Evolutionary conservation across 2,113 vertebrate species (phyloP).

Genomic region (Ophiodon elongatus): DNA sequence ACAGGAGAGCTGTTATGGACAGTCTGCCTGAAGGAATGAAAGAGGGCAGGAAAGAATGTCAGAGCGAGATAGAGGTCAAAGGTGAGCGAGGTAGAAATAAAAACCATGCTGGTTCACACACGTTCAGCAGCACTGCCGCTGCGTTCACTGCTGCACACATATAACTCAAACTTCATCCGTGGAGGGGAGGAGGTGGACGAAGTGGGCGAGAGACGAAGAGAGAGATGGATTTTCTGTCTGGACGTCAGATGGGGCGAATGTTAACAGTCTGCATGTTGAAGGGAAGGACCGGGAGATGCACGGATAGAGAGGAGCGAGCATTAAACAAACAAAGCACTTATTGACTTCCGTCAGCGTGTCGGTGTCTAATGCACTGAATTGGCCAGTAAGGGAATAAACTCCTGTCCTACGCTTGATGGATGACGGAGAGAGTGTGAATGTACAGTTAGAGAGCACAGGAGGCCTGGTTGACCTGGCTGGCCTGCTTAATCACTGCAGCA

Average conservation of each 20-base stretch:
- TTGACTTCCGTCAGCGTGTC: conserved; percentile 62
- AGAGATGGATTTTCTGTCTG: conserved; percentile 67
- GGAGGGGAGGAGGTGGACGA: conserved; percentile 7
- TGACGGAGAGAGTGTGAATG: conserved; percentile 22
- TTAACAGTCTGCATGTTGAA: conserved; percentile 53
- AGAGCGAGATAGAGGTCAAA: conserved; percentile 46
- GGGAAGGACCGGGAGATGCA: conserved; percentile 3
- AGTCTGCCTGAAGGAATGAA: conserved; percentile 35
- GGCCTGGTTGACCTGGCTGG: not conserved
- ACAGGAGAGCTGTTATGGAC: conserved; percentile 18
- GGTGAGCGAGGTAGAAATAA: conserved; percentile 48
- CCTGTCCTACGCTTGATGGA: conserved; percentile 43
- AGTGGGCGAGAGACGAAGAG: conserved; percentile 28
- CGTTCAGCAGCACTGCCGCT: not conserved
- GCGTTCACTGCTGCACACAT: not conserved
- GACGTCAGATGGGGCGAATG: conserved; percentile 47
- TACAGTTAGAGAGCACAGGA: conserved; percentile 3
- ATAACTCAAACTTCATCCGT: not conserved
- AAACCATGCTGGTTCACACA: conserved; percentile 25
- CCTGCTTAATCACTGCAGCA: not conserved
- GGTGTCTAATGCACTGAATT: conserved; percentile 33
- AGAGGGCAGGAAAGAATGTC: conserved; percentile 16
- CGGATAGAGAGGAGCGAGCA: conserved; percentile 29
- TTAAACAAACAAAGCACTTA: conserved; percentile 74
- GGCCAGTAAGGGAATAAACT: conserved; percentile 44